These are phyloP conservation scores for Florisuga fusca DNA, from an alignment of 2,797 vertebrate species.

Conservation along the genomic window DNA sequence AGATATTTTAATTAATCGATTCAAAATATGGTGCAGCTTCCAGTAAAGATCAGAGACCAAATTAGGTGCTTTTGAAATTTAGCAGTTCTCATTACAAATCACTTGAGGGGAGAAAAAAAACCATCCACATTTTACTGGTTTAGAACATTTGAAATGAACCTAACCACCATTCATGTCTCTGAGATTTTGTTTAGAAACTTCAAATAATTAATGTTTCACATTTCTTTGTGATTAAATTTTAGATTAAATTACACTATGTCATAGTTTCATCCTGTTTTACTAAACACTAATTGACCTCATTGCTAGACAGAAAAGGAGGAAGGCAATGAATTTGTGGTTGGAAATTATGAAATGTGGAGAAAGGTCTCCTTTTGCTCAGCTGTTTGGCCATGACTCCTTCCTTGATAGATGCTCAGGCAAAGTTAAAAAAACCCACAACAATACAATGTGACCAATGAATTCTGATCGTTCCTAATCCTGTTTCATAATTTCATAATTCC, in stretches of 20 bases:
- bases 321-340: neutral
- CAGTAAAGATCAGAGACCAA: constrained; percentile 49
- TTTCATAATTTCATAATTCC: neutral
- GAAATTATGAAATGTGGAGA: neutral
- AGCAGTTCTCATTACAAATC: constrained; percentile 44
- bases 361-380: neutral
- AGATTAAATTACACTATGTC: constrained; percentile 66
- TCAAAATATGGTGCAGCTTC: constrained; percentile 34
- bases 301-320: constrained; percentile 48
- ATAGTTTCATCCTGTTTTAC: constrained; percentile 59
- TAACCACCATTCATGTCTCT: constrained; percentile 1
- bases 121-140: constrained; percentile 30
- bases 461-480: neutral
- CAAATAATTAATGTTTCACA: constrained; percentile 28
- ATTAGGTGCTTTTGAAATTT: constrained; percentile 46
- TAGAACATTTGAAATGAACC: constrained; percentile 10
- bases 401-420: neutral
- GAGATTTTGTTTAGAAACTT: constrained; percentile 23
- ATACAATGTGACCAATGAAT: neutral
- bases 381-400: neutral
- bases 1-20: neutral
- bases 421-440: neutral
- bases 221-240: constrained; percentile 69
- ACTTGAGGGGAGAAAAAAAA: neutral
- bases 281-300: constrained; percentile 41